phyloP scores from a whole-genome alignment of 2,797 vertebrate species.

The Poecilia wingei region DNA sequence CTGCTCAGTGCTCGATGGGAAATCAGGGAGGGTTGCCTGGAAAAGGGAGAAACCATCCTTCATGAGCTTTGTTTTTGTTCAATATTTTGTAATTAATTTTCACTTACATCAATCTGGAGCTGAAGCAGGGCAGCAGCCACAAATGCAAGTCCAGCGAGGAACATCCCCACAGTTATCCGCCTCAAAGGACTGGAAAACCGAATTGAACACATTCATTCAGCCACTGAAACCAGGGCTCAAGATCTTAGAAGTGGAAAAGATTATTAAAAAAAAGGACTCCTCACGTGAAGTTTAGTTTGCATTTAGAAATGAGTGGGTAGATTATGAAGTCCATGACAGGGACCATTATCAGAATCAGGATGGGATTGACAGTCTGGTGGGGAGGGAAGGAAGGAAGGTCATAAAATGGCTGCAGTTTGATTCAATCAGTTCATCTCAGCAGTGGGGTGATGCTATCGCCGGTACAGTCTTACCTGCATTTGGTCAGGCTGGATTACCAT shows the following conservation, averaged over 20 bases:
- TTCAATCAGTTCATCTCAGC: neutral
- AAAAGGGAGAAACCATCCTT: neutral
- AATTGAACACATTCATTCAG: neutral
- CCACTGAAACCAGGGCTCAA: neutral
- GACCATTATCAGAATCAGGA: constrained; percentile 90
- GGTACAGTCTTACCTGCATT: constrained; percentile 88
- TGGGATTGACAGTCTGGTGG: constrained; percentile 89
- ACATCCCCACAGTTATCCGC: constrained; percentile 94
- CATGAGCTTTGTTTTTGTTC: neutral
- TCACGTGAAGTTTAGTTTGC: constrained; percentile 92
- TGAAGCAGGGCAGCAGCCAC: constrained; percentile 89
- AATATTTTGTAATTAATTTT: neutral
- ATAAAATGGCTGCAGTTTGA: neutral
- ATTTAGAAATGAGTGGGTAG: constrained; percentile 91
- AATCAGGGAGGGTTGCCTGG: constrained; percentile 84
- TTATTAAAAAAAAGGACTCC: constrained; percentile 26
- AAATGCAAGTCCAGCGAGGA: constrained; percentile 92
- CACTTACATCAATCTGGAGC: constrained; percentile 92
- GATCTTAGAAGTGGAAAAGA: neutral
- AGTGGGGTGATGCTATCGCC: neutral
- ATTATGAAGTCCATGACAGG: constrained; percentile 85
- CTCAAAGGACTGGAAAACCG: constrained; percentile 84
- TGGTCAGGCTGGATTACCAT: constrained; percentile 90
- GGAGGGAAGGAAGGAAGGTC: neutral
- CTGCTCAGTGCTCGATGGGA: constrained; percentile 71